Conservation (phyloP, 2,113 vertebrate genomes). For the Burhinus bistriatus region DNA sequence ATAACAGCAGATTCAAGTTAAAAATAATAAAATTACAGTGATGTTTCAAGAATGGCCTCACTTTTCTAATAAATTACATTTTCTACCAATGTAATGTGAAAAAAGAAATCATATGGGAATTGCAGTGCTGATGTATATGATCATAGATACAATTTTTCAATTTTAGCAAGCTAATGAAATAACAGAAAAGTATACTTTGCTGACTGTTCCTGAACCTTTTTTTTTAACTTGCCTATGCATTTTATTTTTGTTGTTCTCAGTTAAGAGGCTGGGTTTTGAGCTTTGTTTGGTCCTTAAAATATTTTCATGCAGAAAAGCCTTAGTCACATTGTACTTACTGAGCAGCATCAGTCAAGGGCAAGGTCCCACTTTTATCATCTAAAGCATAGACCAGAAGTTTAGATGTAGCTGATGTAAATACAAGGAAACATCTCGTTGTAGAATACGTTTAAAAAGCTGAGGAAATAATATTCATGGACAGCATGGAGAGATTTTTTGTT, state of each 20-base stretch:
- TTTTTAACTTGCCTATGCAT: not conserved
- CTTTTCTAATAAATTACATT: not conserved
- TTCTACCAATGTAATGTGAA: not conserved
- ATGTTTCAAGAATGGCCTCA: not conserved
- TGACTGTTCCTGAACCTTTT: not conserved
- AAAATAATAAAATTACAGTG: not conserved
- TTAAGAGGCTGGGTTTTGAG: not conserved
- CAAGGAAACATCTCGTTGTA: not conserved
- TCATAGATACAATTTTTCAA: not conserved
- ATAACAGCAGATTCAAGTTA: not conserved
- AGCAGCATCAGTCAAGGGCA: not conserved
- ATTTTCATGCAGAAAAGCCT: not conserved
- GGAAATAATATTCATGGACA: not conserved
- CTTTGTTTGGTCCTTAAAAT: not conserved
- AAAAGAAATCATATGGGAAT: not conserved
- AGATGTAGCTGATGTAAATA: not conserved
- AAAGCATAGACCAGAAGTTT: not conserved
- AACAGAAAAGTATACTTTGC: not conserved
- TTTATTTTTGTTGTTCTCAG: not conserved
- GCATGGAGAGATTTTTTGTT: not conserved
- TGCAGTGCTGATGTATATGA: not conserved
- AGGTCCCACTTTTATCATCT: not conserved
- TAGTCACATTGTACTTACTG: not conserved
- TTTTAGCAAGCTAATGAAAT: not conserved
- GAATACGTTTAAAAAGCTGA: not conserved